Conservation (phyloP, 35 echinoderm and acorn worm species). For the Holothuria glaberrima region DNA sequence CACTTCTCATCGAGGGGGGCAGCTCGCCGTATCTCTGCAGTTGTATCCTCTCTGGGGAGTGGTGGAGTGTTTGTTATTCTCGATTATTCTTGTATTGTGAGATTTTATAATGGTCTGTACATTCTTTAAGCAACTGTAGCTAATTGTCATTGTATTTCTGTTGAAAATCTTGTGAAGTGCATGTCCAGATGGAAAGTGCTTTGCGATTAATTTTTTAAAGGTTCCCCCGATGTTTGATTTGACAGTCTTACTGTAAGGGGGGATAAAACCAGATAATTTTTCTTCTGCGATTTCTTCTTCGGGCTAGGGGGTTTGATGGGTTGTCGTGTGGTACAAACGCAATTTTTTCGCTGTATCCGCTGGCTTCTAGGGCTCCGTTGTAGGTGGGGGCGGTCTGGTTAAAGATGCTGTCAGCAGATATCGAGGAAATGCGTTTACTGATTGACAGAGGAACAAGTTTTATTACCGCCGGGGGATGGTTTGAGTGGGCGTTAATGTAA, state of each 20-base stretch:
- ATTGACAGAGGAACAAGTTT: not conserved
- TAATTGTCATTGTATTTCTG: not conserved
- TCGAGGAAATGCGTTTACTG: conserved; percentile 1
- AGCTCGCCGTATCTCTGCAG: not conserved
- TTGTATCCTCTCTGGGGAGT: not conserved
- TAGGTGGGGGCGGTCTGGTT: not conserved
- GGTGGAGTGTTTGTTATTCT: not conserved
- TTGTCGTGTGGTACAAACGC: not conserved
- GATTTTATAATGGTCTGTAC: not conserved
- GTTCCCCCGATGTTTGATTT: not conserved
- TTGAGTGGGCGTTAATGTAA: conserved; percentile 32
- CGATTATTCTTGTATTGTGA: not conserved
- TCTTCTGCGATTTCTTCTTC: not conserved
- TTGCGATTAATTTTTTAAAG: not conserved
- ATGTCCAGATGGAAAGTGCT: not conserved
- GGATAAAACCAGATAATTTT: not conserved
- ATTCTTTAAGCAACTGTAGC: not conserved
- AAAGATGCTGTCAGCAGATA: not conserved
- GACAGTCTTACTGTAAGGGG: not conserved
- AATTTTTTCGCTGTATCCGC: not conserved
- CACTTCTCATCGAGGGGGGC: not conserved
- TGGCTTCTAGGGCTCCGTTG: not conserved
- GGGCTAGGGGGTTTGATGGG: no score
- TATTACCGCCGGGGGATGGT: conserved; percentile 34
- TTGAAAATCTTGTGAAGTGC: not conserved